These are phyloP conservation scores for Hetaerina americana DNA, from an alignment of 1,140 invertebrate species.

Conservation along the genomic window DNA sequence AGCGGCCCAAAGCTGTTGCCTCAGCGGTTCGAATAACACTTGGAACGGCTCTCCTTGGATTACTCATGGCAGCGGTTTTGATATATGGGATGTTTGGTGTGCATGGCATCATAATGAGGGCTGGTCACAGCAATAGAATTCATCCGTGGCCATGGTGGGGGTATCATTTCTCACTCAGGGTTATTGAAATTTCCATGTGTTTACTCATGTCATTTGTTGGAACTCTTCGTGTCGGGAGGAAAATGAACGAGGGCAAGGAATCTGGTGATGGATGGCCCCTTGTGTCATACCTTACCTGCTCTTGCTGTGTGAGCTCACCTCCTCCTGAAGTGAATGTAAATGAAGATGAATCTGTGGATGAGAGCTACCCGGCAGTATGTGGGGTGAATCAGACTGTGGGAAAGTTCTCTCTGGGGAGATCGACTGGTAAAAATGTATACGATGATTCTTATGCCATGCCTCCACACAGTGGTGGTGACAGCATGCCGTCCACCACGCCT, in stretches of 20 bases:
- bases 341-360: slow-evolving; percentile 37
- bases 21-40: slow-evolving; percentile 75
- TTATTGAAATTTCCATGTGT: slow-evolving; percentile 72
- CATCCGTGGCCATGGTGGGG: slow-evolving; percentile 74
- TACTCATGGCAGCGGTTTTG: slow-evolving; percentile 65
- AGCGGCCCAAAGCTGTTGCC: slow-evolving; percentile 42
- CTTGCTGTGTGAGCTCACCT: slow-evolving; percentile 58
- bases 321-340: slow-evolving; percentile 33
- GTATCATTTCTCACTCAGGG: slow-evolving; percentile 67
- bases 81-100: slow-evolving; percentile 70
- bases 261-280: neutral
- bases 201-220: slow-evolving; percentile 70
- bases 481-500: neutral
- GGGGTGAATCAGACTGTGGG: slow-evolving; percentile 72
- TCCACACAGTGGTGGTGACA: neutral
- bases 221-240: slow-evolving; percentile 25
- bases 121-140: slow-evolving; percentile 10
- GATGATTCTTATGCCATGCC: slow-evolving; percentile 42
- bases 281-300: neutral
- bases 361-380: slow-evolving; percentile 67
- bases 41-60: slow-evolving; percentile 65
- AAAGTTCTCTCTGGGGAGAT: slow-evolving; percentile 51
- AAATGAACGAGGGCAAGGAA: slow-evolving; percentile 32
- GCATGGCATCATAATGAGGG: slow-evolving; percentile 28
- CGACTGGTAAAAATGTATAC: slow-evolving; percentile 62